These are phyloP conservation scores for Rhinoptilus africanus DNA, from an alignment of 2,113 vertebrate species.

Conservation along the genomic window DNA sequence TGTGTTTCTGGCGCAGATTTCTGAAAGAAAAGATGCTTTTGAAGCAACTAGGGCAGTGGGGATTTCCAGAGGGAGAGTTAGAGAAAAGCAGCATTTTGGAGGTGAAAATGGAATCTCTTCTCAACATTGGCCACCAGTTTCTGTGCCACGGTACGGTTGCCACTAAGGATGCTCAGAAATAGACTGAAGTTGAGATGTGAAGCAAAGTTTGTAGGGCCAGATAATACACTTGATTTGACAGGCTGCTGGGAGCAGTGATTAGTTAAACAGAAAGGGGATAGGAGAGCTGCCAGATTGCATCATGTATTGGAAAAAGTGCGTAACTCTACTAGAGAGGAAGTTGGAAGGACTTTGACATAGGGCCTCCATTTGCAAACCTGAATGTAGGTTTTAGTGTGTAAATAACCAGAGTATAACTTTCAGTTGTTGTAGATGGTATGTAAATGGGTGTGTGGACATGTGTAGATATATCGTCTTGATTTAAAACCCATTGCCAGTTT, in stretches of 20 bases:
- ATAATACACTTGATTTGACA: neutral
- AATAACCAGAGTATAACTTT: neutral
- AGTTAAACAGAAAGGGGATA: neutral
- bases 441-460: rapidly evolving
- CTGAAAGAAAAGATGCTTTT: neutral
- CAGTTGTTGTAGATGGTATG: neutral
- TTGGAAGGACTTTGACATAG: neutral
- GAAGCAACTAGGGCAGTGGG: neutral
- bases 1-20: neutral
- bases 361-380: neutral
- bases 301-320: neutral
- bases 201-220: neutral
- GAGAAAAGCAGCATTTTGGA: neutral
- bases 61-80: neutral
- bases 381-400: neutral
- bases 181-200: neutral
- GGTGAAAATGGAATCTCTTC: neutral
- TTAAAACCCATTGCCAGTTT: neutral
- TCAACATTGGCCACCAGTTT: neutral
- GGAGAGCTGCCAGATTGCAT: neutral
- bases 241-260: neutral
- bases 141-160: neutral
- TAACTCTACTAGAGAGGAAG: neutral
- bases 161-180: neutral
- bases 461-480: rapidly evolving